These are phyloP conservation scores for Haliclystus octoradiatus DNA, from an alignment of 30 jellyfish, hydroid and myxozoan species.

Conservation along the genomic window DNA sequence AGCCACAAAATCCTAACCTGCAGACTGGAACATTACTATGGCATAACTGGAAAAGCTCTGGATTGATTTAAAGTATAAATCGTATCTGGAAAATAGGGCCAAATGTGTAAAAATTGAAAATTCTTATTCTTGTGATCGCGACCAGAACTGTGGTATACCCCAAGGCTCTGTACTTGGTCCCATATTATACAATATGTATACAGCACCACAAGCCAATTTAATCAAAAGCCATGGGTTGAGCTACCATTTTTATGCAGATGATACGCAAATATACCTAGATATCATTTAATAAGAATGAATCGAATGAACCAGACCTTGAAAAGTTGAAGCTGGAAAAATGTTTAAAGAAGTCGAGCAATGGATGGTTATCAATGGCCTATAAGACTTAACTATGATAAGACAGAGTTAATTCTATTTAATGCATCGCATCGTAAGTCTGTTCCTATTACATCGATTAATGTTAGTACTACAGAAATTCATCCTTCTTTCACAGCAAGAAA, in stretches of 20 bases:
- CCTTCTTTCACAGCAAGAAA: too few relatives aligned
- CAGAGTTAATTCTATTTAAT: too few relatives aligned
- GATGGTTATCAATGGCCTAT: too few relatives aligned
- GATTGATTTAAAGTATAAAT: constrained; percentile 12
- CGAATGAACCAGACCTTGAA: too few relatives aligned
- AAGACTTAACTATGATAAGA: too few relatives aligned
- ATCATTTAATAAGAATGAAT: too few relatives aligned
- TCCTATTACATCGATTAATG: too few relatives aligned
- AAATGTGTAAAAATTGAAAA: constrained; percentile 4
- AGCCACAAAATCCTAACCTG: constrained; percentile 24
- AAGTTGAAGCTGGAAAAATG: too few relatives aligned
- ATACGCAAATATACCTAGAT: constrained; percentile 34
- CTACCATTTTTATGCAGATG: constrained; percentile 36
- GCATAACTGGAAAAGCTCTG: constrained; percentile 28
- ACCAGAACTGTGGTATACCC: constrained; percentile 13
- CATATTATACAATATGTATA: constrained; percentile 15
- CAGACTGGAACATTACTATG: constrained; percentile 24
- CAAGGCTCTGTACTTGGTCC: constrained; percentile 28
- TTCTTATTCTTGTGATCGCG: not conserved
- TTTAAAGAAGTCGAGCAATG: too few relatives aligned
- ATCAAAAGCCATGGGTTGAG: constrained; percentile 34
- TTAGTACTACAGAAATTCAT: too few relatives aligned
- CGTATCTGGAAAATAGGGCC: constrained; percentile 5
- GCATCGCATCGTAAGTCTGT: too few relatives aligned
- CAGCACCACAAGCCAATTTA: constrained; percentile 25